phyloP scores from a whole-genome alignment of 2,797 vertebrate species.

The Oreochromis mossambicus region DNA sequence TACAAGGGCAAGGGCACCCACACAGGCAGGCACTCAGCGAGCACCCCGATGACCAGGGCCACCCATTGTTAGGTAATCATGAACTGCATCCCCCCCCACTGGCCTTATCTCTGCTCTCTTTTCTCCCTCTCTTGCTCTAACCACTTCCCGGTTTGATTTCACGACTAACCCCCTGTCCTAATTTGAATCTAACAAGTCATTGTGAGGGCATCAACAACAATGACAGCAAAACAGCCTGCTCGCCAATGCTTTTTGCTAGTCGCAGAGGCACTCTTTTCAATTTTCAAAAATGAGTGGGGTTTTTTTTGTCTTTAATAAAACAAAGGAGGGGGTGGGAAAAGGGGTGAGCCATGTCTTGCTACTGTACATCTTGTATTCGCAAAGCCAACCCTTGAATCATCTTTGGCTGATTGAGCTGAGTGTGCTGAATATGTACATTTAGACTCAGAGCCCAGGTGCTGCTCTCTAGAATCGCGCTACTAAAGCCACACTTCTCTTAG shows the following conservation, averaged over 20 bases:
- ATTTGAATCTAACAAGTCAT: conserved; percentile 73
- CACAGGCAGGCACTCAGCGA: conserved; percentile 79
- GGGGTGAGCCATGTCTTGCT: conserved; percentile 64
- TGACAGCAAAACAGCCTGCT: conserved; percentile 59
- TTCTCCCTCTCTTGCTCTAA: conserved; percentile 76
- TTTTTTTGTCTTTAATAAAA: not conserved
- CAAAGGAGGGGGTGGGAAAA: conserved; percentile 50
- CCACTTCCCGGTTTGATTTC: conserved; percentile 78
- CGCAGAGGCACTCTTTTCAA: conserved; percentile 36
- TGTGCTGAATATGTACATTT: conserved; percentile 62
- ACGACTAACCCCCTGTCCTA: conserved; percentile 73
- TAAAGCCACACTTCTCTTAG: conserved; percentile 68
- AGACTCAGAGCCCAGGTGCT: conserved; percentile 56
- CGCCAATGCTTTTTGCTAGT: conserved; percentile 55
- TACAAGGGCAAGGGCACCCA: conserved; percentile 74
- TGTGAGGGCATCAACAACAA: conserved; percentile 51
- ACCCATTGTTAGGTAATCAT: conserved; percentile 83
- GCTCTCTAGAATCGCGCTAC: conserved; percentile 59
- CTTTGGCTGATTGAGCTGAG: conserved; percentile 66
- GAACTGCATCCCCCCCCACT: conserved; percentile 79
- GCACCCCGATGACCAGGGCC: conserved; percentile 78
- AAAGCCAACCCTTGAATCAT: conserved; percentile 59
- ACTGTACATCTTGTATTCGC: conserved; percentile 55
- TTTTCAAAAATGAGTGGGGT: conserved; percentile 1
- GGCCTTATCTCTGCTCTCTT: conserved; percentile 73